Conservation (phyloP, 2,113 vertebrate species). For the Anguilla rostrata region DNA sequence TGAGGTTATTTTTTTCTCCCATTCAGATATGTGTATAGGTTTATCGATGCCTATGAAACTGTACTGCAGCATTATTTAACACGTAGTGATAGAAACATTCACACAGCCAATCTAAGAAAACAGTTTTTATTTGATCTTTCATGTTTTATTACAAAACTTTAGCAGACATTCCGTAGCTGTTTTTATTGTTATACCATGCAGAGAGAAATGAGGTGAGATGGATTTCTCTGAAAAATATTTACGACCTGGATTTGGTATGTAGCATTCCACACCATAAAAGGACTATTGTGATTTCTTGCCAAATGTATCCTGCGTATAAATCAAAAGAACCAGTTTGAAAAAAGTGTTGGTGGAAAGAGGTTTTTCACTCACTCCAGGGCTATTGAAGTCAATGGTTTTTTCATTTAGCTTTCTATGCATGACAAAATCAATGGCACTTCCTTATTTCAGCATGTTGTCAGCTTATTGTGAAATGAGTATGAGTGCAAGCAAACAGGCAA, state of each 20-base stretch:
- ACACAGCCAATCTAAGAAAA: background rate
- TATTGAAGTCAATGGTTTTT: background rate
- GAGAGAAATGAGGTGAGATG: background rate
- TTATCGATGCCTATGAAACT: background rate
- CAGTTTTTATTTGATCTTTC: slow-evolving; percentile 5
- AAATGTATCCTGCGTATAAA: background rate
- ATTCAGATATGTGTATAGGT: background rate
- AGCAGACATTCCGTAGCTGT: background rate
- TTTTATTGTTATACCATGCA: background rate
- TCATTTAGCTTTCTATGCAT: background rate
- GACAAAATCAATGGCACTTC: background rate
- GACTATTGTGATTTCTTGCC: background rate
- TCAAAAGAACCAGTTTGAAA: background rate
- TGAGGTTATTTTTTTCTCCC: background rate
- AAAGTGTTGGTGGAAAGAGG: background rate
- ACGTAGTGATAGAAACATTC: background rate
- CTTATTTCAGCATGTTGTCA: background rate
- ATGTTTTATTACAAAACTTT: background rate
- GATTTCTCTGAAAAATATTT: background rate
- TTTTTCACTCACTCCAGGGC: background rate
- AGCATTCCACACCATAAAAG: slow-evolving; percentile 3
- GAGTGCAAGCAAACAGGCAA: background rate
- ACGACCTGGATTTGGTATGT: background rate
- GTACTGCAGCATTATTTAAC: background rate
- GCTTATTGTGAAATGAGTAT: background rate